Percentiles rank a stretch among this genome's conserved stretches.
These are phyloP conservation scores for Villa cingulata DNA, from an alignment of 2,888 invertebrate species.

Conservation along the genomic window DNA sequence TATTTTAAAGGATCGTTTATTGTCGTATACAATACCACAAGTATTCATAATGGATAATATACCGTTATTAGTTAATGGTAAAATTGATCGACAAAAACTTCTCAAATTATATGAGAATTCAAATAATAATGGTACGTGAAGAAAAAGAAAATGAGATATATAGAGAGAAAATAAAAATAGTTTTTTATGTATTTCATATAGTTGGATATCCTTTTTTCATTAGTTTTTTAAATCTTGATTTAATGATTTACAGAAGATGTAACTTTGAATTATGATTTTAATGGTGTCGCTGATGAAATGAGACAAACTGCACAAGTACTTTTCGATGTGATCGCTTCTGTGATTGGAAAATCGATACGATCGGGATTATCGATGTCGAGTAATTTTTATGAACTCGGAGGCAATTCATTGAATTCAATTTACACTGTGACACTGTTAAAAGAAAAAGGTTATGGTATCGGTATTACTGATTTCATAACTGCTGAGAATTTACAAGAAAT, in stretches of 20 bases:
- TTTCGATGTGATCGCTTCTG: conserved; percentile 59
- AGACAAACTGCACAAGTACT: conserved; percentile 51
- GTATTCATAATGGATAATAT: conserved; percentile 58
- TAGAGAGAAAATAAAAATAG: conserved; percentile 17
- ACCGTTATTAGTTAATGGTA: conserved; percentile 73
- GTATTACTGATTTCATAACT: conserved; percentile 69
- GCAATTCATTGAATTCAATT: conserved; percentile 76
- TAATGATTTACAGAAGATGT: conserved; percentile 40
- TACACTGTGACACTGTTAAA: conserved; percentile 62
- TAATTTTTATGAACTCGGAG: conserved; percentile 74
- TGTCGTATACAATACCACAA: conserved; percentile 70
- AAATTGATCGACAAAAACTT: conserved; percentile 67
- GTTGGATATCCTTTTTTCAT: background rate
- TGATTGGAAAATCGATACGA: conserved; percentile 51
- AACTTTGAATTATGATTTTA: conserved; percentile 51
- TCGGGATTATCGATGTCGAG: conserved; percentile 47
- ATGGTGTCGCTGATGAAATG: conserved; percentile 44
- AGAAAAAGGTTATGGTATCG: conserved; percentile 64
- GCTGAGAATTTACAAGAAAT: conserved; percentile 58
- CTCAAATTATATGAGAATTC: conserved; percentile 60
- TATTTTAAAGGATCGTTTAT: conserved; percentile 47
- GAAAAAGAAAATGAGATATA: no score
- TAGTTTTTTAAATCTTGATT: conserved; percentile 16
- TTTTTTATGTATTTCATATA: background rate
- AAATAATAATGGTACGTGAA: conserved; percentile 54